Conservation (phyloP, 2,888 invertebrate species). For the Periphyllus acericola region DNA sequence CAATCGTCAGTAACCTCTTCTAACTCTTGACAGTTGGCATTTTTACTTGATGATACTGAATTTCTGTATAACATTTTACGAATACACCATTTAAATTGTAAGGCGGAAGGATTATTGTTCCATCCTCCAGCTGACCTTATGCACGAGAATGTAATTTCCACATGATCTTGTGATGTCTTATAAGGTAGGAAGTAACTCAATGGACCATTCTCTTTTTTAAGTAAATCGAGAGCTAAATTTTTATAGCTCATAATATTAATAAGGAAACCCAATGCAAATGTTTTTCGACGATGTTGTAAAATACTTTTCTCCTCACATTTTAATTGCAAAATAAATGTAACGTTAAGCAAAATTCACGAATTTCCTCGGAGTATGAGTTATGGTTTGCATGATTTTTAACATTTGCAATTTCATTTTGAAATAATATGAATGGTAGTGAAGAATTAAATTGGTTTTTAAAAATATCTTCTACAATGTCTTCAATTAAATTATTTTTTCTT, state of each 20-base stretch:
- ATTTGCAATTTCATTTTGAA: constrained; percentile 21
- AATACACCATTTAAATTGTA: constrained; percentile 55
- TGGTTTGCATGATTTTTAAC: background rate
- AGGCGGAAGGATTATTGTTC: constrained; percentile 61
- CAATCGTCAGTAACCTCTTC: background rate
- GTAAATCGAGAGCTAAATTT: constrained; percentile 57
- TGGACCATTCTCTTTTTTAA: background rate
- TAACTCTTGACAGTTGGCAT: constrained; percentile 29
- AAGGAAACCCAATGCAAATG: constrained; percentile 64
- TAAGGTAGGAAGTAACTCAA: constrained; percentile 46
- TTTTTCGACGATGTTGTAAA: constrained; percentile 62
- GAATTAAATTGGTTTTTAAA: constrained; percentile 16
- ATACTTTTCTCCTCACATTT: constrained; percentile 54
- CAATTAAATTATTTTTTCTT: constrained; percentile 14
- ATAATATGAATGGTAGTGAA: background rate
- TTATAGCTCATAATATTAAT: constrained; percentile 61
- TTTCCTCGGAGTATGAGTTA: background rate
- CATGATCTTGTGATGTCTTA: constrained; percentile 55
- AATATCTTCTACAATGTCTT: constrained; percentile 8
- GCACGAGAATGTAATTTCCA: constrained; percentile 50
- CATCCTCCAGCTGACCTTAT: constrained; percentile 56
- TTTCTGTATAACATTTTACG: constrained; percentile 61
- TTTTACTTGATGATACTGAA: constrained; percentile 34
- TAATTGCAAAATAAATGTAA: constrained; percentile 45
- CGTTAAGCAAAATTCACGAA: constrained; percentile 26